phyloP scores from a whole-genome alignment of 1,140 invertebrate genomes.

The Drosophila orosa region DNA sequence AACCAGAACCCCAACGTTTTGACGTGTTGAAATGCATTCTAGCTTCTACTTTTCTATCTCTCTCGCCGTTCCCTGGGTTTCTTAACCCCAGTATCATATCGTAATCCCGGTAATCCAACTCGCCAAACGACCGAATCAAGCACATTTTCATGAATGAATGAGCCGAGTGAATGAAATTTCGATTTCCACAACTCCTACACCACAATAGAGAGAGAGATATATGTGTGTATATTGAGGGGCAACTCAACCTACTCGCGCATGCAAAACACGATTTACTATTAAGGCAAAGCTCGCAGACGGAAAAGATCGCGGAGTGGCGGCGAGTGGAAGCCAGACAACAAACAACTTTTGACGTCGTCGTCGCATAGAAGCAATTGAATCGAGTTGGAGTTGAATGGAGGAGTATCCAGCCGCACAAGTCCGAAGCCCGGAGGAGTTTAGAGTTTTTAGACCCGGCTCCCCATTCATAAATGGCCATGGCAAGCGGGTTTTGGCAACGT shows the following conservation, averaged over 20 bases:
- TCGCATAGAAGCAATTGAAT: constrained; percentile 64
- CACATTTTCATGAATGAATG: constrained; percentile 74
- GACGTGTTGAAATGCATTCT: constrained; percentile 71
- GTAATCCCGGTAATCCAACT: constrained; percentile 52
- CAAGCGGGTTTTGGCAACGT: constrained; percentile 67
- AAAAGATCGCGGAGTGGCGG: constrained; percentile 4
- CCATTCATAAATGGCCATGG: constrained; percentile 76
- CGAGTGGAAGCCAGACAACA: constrained; percentile 48
- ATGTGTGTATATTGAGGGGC: constrained; percentile 1
- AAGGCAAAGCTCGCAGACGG: constrained; percentile 74
- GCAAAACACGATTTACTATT: constrained; percentile 83
- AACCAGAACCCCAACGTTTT: constrained; percentile 31
- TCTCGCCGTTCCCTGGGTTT: not conserved
- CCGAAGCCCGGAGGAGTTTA: constrained; percentile 38
- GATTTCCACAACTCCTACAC: constrained; percentile 61
- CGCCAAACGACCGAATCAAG: constrained; percentile 58
- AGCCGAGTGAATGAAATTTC: constrained; percentile 40
- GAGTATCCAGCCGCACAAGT: constrained; percentile 21
- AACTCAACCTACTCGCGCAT: constrained; percentile 73
- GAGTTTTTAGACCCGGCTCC: constrained; percentile 37
- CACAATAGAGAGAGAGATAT: constrained; percentile 12
- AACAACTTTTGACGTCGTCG: constrained; percentile 53
- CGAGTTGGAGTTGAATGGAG: constrained; percentile 35
- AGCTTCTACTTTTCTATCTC: not conserved
- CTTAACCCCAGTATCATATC: constrained; percentile 22